Percentiles rank a stretch among this genome's conserved stretches.
phyloP scores from a whole-genome alignment of 2,888 invertebrate species.

The Acanthococcus lagerstroemiae region DNA sequence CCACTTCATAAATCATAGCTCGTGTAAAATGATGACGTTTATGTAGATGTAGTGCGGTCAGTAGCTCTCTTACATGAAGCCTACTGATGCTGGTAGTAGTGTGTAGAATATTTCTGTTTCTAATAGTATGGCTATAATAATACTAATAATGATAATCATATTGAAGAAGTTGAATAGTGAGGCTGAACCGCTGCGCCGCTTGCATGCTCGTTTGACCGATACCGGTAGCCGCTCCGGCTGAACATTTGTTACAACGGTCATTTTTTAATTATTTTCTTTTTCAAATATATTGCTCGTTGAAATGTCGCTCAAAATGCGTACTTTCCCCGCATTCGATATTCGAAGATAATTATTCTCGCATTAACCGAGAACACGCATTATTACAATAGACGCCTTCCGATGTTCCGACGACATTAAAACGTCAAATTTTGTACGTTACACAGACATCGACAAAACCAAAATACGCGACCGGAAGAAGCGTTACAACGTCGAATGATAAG shows the following conservation, averaged over 20 bases:
- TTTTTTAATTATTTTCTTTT: too few species aligned
- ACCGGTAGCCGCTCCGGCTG: neutral
- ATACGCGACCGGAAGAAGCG: too few species aligned
- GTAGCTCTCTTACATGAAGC: slow-evolving; percentile 11
- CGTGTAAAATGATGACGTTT: slow-evolving; percentile 29
- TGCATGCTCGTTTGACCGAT: slow-evolving; percentile 4
- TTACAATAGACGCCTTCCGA: too few species aligned
- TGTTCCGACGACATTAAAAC: too few species aligned
- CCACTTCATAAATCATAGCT: slow-evolving; percentile 26
- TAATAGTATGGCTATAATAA: slow-evolving; percentile 13
- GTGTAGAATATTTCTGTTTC: slow-evolving; percentile 1
- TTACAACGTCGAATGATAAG: too few species aligned
- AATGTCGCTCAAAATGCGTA: too few species aligned
- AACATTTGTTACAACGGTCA: neutral
- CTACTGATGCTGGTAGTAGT: neutral
- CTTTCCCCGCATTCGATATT: too few species aligned
- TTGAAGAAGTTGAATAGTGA: slow-evolving; percentile 18
- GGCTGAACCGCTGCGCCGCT: slow-evolving; percentile 8
- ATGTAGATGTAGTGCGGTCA: slow-evolving; percentile 24
- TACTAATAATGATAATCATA: slow-evolving; percentile 21
- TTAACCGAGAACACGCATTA: too few species aligned
- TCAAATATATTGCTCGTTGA: too few species aligned
- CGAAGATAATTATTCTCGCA: too few species aligned
- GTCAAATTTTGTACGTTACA: too few species aligned
- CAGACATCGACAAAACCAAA: too few species aligned